Base-by-base conservation (phyloP, 2,797 vertebrate genomes). In the Botia kubotai region DNA sequence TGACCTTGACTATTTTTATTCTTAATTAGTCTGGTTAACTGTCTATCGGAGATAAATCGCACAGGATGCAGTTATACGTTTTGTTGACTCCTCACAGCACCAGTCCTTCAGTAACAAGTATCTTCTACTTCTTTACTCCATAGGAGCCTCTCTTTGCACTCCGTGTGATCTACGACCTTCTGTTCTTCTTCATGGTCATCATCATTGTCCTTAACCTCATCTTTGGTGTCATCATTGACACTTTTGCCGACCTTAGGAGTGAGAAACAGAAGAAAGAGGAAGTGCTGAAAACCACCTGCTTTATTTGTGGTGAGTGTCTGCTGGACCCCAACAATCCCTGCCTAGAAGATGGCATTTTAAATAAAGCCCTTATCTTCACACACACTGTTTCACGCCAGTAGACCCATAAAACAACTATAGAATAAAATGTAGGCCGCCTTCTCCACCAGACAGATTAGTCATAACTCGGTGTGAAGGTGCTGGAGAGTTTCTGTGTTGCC, bases 171-270 rank as follows among this genome's bases (percentile, higher is more conserved):
- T 99, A 98, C 6, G 97, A 99, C 81, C 95, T 99, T 75, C 90
- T 99, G 4, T 99, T 99, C 94, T 99, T 98, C 96, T 99, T 99
- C 92, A 98, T 99, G 96, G 97, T 99, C 87, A 99, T 99, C 90
- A 99, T 99, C 79, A 99, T 99, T 23, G 97, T 99, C 85, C 95
- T 99, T 66, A 99, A 99, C 91, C 94, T 99, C 82, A 99, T 99
- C 87, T 99, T 99, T 83, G 97, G 97, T 50, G 97, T 99, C 82
- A 98, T 99, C 90, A 99, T 99, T 4, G 97, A 99, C 82, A 99
- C 97, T 1, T 99, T 99, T 72, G 97, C 97, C 0, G 97, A 99
- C 87, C 89, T 99, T 83, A 96, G 97, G 90, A 99, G 97, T 4
- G 97, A 99, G 89, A 99, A 99, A 72, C 97, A 99, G 89, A 99